Base-by-base conservation (phyloP, 2,113 vertebrate species). In the Cochlearius cochlearius region DNA sequence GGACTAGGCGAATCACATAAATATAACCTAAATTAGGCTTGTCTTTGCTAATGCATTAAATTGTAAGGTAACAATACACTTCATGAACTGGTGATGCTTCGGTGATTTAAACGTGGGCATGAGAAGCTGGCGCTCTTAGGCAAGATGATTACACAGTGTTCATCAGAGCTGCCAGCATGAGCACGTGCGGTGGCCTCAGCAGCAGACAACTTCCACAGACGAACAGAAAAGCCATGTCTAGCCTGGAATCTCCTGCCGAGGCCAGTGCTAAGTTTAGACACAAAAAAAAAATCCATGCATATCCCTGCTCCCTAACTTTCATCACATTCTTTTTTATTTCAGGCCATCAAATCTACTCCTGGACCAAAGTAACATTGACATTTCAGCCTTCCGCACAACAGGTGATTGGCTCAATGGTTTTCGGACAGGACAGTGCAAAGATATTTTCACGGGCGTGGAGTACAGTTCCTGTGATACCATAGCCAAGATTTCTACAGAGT, bases 391-490 rank as follows among this genome's bases (percentile, higher is more conserved):
- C 98, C 98, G 98, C 88, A 98, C 96, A 5, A 97, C 99, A 80
- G 98, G 98, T 10, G 99, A 99, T 97, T 99, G 99, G 99, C 98
- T 99, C 89, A 99, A 99, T 38, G 98, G 98, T 10, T 98, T 99
- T 94, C 98, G 99, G 92, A 99, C 99, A 41, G 98, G 99, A 86
- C 99, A 99, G 81, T 99, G 99, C 97, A 99, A 99, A 94, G 99
- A 99, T 87, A 98, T 99, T 96, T 99, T 99, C 97, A 99, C 99
- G 0, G 99, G 99, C 3, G 99, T 99, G 94, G 99, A 99, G 96
- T 99, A 99, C 97, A 99, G 99, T 92, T 99, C 99, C 85, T 99
- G 99, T 78, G 99, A 99, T 92, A 99, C 99, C 43, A 98, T 99
- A 97, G 99, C 99, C 98, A 99, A 99, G 98, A 99, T 99, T 89